Conservation (phyloP, 2,797 vertebrate species). For the Ctenosaura bakeri region DNA sequence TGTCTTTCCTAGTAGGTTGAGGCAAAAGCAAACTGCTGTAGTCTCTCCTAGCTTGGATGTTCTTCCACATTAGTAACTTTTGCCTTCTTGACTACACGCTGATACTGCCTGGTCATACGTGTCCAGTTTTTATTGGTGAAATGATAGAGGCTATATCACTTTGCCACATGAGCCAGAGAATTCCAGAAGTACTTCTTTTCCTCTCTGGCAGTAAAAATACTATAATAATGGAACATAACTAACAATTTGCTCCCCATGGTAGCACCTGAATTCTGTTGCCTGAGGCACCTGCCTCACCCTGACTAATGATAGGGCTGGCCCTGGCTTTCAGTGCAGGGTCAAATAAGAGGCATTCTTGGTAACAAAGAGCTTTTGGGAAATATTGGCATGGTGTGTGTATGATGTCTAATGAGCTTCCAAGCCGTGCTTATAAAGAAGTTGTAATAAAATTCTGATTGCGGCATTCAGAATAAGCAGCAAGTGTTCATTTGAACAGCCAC, state of each 20-base stretch:
- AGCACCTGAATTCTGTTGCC: background rate
- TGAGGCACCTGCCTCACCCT: background rate
- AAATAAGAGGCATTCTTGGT: background rate
- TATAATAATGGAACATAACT: too few relatives aligned
- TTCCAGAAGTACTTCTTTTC: too few relatives aligned
- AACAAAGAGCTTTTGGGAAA: background rate
- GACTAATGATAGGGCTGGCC: background rate
- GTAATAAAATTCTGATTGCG: slow-evolving; percentile 6
- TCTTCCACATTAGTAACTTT: too few relatives aligned
- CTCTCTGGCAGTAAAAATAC: too few relatives aligned
- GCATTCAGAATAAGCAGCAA: background rate
- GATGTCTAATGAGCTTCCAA: background rate
- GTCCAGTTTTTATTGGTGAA: too few relatives aligned
- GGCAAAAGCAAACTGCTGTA: too few relatives aligned
- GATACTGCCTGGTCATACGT: too few relatives aligned
- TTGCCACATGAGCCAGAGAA: too few relatives aligned
- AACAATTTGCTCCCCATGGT: background rate
- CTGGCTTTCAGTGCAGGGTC: background rate
- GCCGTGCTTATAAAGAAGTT: background rate
- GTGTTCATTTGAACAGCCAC: background rate
- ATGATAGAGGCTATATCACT: too few relatives aligned
- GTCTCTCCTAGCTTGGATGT: too few relatives aligned
- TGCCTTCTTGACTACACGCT: too few relatives aligned
- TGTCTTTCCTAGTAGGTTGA: too few relatives aligned
- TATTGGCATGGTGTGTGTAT: background rate